Conservation (phyloP, 2,888 invertebrate species). For the Heliconius ismenius region DNA sequence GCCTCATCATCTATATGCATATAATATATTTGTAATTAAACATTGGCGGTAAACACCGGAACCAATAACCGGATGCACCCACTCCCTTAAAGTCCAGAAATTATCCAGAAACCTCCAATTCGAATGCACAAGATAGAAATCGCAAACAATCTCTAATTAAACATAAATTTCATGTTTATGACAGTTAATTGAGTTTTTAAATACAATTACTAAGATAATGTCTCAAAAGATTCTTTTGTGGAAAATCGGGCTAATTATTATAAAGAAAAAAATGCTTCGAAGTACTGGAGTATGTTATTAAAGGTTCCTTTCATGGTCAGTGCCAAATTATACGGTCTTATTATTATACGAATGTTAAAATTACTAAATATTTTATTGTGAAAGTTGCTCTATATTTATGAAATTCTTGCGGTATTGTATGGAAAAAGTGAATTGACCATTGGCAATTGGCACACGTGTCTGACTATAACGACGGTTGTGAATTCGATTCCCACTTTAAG, state of each 20-base stretch:
- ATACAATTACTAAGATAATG: conserved; percentile 38
- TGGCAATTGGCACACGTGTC: no score
- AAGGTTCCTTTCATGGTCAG: conserved; percentile 14
- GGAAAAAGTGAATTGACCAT: no score
- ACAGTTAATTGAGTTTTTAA: conserved; percentile 46
- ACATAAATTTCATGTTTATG: conserved; percentile 44
- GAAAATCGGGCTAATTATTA: conserved; percentile 38
- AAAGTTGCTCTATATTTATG: neutral
- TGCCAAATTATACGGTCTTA: conserved; percentile 17
- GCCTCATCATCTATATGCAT: no score
- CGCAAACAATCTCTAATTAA: conserved; percentile 39
- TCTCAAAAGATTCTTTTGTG: conserved; percentile 33
- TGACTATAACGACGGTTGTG: no score
- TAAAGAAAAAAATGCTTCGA: conserved; percentile 26
- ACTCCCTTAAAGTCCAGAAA: conserved; percentile 48
- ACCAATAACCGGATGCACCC: conserved; percentile 57
- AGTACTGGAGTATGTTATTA: conserved; percentile 33
- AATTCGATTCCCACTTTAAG: no score
- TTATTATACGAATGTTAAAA: neutral
- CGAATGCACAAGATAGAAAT: conserved; percentile 42
- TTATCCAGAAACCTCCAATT: conserved; percentile 33
- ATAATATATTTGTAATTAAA: conserved; percentile 35
- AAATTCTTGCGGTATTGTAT: no score
- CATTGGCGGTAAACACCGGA: conserved; percentile 47
- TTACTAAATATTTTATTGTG: conserved; percentile 10